phyloP scores from a whole-genome alignment of 1,140 invertebrate genomes.

The Penaeus japonicus region DNA sequence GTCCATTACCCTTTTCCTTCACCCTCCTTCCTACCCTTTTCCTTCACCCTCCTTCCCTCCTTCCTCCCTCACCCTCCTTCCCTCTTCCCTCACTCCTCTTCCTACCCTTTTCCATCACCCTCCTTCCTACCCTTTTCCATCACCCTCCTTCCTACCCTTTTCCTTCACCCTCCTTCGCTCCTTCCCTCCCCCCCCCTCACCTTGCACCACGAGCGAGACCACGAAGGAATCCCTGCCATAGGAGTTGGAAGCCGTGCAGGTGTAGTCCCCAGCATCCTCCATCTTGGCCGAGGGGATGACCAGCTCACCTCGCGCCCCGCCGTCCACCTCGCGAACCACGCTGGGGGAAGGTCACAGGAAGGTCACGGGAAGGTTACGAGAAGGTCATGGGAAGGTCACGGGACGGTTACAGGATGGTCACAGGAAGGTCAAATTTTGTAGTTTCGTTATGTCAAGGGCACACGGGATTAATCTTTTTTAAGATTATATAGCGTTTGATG shows the following conservation, averaged over 20 bases:
- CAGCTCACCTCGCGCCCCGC: constrained; percentile 43
- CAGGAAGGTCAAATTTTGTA: too few species aligned
- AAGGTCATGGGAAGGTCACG: too few species aligned
- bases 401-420: too few species aligned
- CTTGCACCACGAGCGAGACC: constrained; percentile 38
- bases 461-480: too few species aligned
- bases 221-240: constrained; percentile 39
- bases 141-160: too few species aligned
- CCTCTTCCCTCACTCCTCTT: too few species aligned
- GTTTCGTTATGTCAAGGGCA: too few species aligned
- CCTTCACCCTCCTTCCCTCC: not conserved
- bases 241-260: constrained; percentile 46
- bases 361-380: not conserved
- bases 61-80: not conserved
- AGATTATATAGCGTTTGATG: too few species aligned
- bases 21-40: not conserved
- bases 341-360: not conserved
- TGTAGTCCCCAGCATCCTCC: constrained; percentile 35
- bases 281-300: constrained; percentile 40
- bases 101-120: too few species aligned
- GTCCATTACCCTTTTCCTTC: too few species aligned
- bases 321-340: constrained; percentile 40
- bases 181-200: not conserved
- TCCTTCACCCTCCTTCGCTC: too few species aligned
- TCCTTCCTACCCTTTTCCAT: too few species aligned